These are phyloP conservation scores for Cephus spinipes DNA, from an alignment of 2,888 invertebrate species.

Conservation along the genomic window DNA sequence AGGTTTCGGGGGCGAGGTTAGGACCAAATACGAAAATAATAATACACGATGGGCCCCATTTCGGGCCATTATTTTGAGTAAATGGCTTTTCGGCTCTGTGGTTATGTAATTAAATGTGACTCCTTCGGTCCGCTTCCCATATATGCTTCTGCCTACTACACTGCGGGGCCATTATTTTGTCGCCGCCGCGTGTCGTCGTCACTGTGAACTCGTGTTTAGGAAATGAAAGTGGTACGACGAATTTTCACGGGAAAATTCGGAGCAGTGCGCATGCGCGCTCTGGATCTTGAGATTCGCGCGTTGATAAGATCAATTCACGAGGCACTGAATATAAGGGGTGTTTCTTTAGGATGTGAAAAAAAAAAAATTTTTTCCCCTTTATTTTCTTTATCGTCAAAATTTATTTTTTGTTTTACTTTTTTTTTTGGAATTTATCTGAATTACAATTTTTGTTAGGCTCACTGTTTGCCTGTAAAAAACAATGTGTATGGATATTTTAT, in stretches of 20 bases:
- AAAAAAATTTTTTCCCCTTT: neutral
- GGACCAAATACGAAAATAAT: constrained; percentile 25
- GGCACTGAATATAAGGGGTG: no score
- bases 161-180: constrained; percentile 3
- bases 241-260: neutral
- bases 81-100: constrained; percentile 20
- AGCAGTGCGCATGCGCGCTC: neutral
- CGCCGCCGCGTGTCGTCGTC: constrained; percentile 1
- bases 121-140: constrained; percentile 8
- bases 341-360: neutral
- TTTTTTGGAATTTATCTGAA: no score
- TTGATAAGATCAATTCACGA: no score
- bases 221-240: neutral
- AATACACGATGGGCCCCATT: constrained; percentile 21
- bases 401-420: no score
- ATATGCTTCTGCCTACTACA: constrained; percentile 18
- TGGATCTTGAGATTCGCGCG: no score
- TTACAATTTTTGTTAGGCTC: no score
- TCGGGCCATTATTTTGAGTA: constrained; percentile 24
- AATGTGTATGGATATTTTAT: no score
- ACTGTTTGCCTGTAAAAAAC: no score
- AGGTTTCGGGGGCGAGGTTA: constrained; percentile 11
- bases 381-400: no score
- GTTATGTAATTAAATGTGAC: constrained; percentile 25
- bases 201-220: neutral